Conservation (phyloP, 2,888 invertebrate genomes). For the Lissocephala sabroskyi region DNA sequence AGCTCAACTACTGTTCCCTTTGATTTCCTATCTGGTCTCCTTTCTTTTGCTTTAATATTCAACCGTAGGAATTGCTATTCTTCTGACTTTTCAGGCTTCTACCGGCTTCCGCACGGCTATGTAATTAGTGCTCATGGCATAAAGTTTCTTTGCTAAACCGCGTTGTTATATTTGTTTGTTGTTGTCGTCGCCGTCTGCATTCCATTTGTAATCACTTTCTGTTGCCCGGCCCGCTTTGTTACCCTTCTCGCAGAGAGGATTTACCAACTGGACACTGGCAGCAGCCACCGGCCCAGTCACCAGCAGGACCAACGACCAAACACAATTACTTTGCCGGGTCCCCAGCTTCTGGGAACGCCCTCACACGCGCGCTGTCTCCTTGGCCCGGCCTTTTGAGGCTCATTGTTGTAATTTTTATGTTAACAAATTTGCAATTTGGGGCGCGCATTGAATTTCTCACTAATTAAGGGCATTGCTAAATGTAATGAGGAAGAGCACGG, state of each 20-base stretch:
- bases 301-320: slow-evolving; percentile 10
- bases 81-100: slow-evolving; percentile 7
- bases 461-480: slow-evolving; percentile 19
- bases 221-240: slow-evolving; percentile 39
- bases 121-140: slow-evolving; percentile 61
- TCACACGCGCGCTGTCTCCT: not conserved
- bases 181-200: slow-evolving; percentile 10
- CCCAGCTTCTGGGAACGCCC: slow-evolving; percentile 12
- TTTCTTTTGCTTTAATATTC: slow-evolving; percentile 26
- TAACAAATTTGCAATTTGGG: slow-evolving; percentile 38
- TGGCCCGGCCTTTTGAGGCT: slow-evolving; percentile 4
- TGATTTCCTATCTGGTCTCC: not conserved
- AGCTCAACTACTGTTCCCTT: too few relatives aligned
- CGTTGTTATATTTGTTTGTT: slow-evolving; percentile 2
- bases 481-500: too few relatives aligned
- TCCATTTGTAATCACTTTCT: slow-evolving; percentile 60
- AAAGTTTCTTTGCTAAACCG: slow-evolving; percentile 50
- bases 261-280: slow-evolving; percentile 44
- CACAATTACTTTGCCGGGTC: slow-evolving; percentile 54
- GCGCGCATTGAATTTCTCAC: slow-evolving; percentile 37
- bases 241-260: slow-evolving; percentile 18
- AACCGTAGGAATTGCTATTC: slow-evolving; percentile 34
- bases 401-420: slow-evolving; percentile 31
- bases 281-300: too few relatives aligned
- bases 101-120: slow-evolving; percentile 39